phyloP scores from a whole-genome alignment of 2,888 invertebrate species.

The Koerneria pararmatus region DNA sequence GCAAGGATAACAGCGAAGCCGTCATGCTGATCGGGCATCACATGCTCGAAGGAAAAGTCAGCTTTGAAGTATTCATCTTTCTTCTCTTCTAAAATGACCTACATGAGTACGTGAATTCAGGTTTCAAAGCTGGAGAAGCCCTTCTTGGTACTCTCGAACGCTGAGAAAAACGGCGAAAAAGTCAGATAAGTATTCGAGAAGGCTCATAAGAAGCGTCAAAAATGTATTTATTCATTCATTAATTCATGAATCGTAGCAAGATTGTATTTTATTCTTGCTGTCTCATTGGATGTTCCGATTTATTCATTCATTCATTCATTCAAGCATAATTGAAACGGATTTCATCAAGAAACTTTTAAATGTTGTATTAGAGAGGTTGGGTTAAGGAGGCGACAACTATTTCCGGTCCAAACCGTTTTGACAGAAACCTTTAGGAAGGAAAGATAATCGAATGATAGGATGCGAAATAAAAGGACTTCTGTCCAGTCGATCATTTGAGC shows the following conservation, averaged over 20 bases:
- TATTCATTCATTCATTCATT: neutral
- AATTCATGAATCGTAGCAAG: too few species aligned
- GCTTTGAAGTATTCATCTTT: constrained; percentile 12
- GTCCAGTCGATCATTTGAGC: too few species aligned
- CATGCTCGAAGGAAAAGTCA: constrained; percentile 43
- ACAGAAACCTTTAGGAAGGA: too few species aligned
- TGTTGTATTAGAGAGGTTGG: too few species aligned
- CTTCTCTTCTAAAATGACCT: neutral
- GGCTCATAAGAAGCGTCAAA: constrained; percentile 17
- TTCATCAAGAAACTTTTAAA: too few species aligned
- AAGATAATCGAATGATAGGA: too few species aligned
- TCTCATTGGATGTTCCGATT: neutral
- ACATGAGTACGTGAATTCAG: constrained; percentile 24
- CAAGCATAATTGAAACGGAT: too few species aligned
- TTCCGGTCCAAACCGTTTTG: too few species aligned
- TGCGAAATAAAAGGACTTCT: too few species aligned
- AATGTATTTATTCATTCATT: too few species aligned
- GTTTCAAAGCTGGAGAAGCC: constrained; percentile 35
- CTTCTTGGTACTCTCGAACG: constrained; percentile 29
- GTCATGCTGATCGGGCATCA: constrained; percentile 43
- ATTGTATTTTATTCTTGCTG: too few species aligned
- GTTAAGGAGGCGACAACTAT: too few species aligned
- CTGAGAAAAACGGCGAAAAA: constrained; percentile 12
- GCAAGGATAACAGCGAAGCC: constrained; percentile 33
- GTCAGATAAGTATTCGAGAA: constrained; percentile 11